Evolutionary conservation across 2,888 invertebrate species (phyloP).

Genomic region (Digitonthophagus gazella): DNA sequence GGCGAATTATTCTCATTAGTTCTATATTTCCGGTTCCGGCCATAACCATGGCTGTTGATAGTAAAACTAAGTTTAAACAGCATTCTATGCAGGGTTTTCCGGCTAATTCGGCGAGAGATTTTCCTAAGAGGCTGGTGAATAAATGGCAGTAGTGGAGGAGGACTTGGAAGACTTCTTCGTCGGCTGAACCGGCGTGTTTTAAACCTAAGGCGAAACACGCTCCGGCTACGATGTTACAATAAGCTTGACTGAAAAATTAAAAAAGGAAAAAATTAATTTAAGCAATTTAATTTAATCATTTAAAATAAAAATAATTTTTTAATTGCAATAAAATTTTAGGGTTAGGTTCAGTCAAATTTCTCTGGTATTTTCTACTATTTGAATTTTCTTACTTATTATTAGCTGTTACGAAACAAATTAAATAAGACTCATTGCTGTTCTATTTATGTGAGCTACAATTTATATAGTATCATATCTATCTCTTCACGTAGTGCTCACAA

Average conservation of each 20-base stretch:
- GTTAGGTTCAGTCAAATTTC: too few species aligned
- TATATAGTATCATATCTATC: too few species aligned
- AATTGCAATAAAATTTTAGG: too few species aligned
- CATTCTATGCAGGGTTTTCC: constrained; percentile 89
- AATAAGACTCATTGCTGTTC: too few species aligned
- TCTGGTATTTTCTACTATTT: too few species aligned
- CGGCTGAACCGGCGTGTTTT: constrained; percentile 90
- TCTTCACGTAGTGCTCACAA: too few species aligned
- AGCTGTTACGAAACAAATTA: too few species aligned
- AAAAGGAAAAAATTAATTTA: constrained; percentile 18
- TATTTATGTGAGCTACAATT: too few species aligned
- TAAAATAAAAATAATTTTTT: too few species aligned
- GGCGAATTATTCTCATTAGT: constrained; percentile 79
- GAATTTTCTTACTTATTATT: too few species aligned
- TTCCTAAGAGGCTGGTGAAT: constrained; percentile 66
- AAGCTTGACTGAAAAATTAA: constrained; percentile 74
- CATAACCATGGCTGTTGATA: constrained; percentile 88
- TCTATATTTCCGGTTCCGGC: constrained; percentile 89
- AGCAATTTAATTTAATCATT: constrained; percentile 2
- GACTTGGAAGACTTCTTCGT: constrained; percentile 75
- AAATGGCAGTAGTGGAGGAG: constrained; percentile 71
- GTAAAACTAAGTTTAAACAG: constrained; percentile 78
- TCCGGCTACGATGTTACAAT: constrained; percentile 93
- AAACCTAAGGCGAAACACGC: constrained; percentile 92
- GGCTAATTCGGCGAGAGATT: constrained; percentile 79